Base-by-base conservation (phyloP, 2,113 vertebrate species). In the Fulica atra region DNA sequence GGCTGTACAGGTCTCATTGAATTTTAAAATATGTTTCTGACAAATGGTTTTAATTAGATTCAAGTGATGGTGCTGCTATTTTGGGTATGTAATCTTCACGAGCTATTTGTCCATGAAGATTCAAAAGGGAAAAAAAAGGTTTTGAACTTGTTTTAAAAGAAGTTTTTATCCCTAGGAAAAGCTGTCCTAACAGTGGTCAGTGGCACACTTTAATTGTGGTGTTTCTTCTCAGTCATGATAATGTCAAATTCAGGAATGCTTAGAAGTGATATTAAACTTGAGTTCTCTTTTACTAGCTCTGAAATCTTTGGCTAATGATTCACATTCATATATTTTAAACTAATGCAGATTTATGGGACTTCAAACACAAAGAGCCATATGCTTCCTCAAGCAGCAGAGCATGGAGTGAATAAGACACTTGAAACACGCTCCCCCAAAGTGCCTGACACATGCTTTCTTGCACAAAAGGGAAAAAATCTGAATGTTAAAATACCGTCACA, bases 331-430 rank as follows among this genome's bases (percentile, higher is more conserved):
- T 95, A 90, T 94, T 97, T 97, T 93, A 96, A 97, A 93, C 66
- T 94, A 89, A 93, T 87, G 71, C 84, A 96, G 96, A 96, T 97
- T 98, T 97, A 97, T 93, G 88, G 90, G 81, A 84, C 88, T 96
- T 95, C 69, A 92, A 97, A 94, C 93, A 97, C 93, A 78, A 91
- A 76, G 84, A 95, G 44, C 96, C 50, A 59, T 74, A 89, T 79
- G 81, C 89, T 86, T 93, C 74, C 71, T 66, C 42, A 60, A 88
- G 68, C 48, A 88, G 68, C 51, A 57, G 72, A 89, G 76, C 77
- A 63, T 1, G 0, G 86, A 56, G 68, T 78, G 88, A 94, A 31
- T 70, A 76, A 92, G 82, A 73, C n/a, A 20, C 76, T 91, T 84
- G 68, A 82, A 93, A 84, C 59, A 64, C 44, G 11, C 46, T 76